phyloP scores from a whole-genome alignment of 2,113 vertebrate species.

The Corythaixoides concolor region DNA sequence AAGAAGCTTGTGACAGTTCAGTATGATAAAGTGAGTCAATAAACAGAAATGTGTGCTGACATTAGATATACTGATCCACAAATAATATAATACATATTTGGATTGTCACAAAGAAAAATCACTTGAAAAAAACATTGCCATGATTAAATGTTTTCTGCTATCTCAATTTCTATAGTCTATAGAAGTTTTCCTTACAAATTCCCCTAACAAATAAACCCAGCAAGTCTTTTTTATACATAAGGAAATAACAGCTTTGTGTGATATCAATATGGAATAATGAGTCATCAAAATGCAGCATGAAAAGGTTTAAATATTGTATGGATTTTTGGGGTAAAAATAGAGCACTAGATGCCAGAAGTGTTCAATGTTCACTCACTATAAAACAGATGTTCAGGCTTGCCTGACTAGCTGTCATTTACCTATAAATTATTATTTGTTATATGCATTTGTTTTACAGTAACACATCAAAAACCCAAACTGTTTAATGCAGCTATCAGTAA shows the following conservation, averaged over 20 bases:
- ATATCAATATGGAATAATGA: constrained; percentile 37
- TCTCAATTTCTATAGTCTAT: background rate
- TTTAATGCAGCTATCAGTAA: background rate
- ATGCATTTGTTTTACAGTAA: background rate
- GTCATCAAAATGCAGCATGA: constrained; percentile 29
- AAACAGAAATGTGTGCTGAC: constrained; percentile 53
- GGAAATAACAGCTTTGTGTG: constrained; percentile 18
- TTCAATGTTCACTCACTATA: background rate
- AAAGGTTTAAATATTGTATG: constrained; percentile 38
- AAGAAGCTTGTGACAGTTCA: constrained; percentile 64
- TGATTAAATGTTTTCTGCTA: background rate
- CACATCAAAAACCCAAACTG: background rate
- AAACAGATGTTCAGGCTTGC: background rate
- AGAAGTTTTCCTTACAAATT: background rate
- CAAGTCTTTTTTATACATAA: background rate
- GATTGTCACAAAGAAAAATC: constrained; percentile 65
- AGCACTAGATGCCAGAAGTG: constrained; percentile 5
- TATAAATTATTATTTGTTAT: background rate
- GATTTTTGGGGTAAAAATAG: constrained; percentile 26
- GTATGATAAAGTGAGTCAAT: constrained; percentile 73
- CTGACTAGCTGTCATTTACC: background rate
- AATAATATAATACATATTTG: constrained; percentile 28
- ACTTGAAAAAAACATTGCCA: background rate
- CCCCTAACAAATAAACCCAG: background rate
- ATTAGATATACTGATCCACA: constrained; percentile 15